phyloP scores from a whole-genome alignment of 2,113 vertebrate species.

The Junco hyemalis region DNA sequence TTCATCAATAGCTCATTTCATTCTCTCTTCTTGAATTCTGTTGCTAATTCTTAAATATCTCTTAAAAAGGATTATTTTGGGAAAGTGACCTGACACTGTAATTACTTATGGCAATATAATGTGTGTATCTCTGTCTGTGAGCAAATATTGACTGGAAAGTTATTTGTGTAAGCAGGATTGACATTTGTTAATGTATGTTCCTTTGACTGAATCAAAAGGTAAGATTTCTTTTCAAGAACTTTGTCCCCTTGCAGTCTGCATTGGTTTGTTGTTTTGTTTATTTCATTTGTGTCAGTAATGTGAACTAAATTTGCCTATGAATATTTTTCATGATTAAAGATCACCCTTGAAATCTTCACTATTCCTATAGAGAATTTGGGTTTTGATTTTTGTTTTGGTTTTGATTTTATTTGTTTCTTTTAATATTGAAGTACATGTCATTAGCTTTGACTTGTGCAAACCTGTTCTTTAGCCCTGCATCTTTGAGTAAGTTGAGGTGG shows the following conservation, averaged over 20 bases:
- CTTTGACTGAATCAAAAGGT: not conserved
- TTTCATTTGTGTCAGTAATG: slow-evolving; percentile 9
- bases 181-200: not conserved
- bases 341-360: slow-evolving; percentile 32
- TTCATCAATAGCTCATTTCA: not conserved
- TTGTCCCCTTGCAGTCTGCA: not conserved
- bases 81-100: slow-evolving; percentile 32
- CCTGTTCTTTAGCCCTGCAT: not conserved
- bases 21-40: not conserved
- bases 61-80: slow-evolving; percentile 7
- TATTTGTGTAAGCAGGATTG: not conserved
- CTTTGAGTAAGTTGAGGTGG: not conserved
- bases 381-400: not conserved
- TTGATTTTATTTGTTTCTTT: not conserved
- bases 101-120: not conserved
- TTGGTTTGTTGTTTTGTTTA: not conserved
- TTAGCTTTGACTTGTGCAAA: not conserved
- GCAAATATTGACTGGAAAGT: not conserved
- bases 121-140: not conserved
- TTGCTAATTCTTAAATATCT: not conserved
- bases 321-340: slow-evolving; percentile 64
- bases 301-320: slow-evolving; percentile 38
- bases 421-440: not conserved
- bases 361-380: not conserved
- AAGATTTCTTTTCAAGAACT: not conserved